phyloP scores from a whole-genome alignment of 2,797 vertebrate species.

The Meda fulgida region DNA sequence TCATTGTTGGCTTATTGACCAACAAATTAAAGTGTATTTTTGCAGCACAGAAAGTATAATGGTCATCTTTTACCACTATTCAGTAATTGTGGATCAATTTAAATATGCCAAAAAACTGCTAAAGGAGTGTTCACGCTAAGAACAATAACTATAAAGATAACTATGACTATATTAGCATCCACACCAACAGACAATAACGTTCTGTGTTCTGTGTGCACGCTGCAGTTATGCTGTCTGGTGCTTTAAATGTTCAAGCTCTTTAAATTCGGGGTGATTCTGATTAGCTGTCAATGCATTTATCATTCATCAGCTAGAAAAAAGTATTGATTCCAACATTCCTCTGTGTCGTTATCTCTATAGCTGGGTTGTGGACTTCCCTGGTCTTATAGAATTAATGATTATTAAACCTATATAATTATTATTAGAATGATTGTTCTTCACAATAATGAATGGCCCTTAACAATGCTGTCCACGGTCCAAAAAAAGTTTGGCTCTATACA shows the following conservation, averaged over 20 bases:
- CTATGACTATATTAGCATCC: background rate
- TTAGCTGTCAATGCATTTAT: background rate
- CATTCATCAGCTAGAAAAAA: background rate
- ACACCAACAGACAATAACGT: background rate
- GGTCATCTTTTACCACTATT: background rate
- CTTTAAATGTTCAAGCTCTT: background rate
- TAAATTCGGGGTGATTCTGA: background rate
- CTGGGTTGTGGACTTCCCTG: background rate
- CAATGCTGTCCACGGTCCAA: slow-evolving; percentile 45
- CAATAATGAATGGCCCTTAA: background rate
- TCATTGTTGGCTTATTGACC: background rate
- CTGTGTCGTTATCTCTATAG: background rate
- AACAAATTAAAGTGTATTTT: background rate
- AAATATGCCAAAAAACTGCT: background rate
- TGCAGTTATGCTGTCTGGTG: background rate
- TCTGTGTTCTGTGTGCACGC: background rate
- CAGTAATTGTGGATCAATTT: background rate
- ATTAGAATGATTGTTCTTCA: background rate
- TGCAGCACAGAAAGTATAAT: background rate
- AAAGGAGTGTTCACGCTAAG: background rate
- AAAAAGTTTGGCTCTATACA: background rate
- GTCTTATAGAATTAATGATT: background rate
- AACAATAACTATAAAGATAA: background rate
- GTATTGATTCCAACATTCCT: background rate
- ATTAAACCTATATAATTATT: background rate